Evolutionary conservation across 2,888 invertebrate species (phyloP).

Genomic region (Harpalus rufipes): DNA sequence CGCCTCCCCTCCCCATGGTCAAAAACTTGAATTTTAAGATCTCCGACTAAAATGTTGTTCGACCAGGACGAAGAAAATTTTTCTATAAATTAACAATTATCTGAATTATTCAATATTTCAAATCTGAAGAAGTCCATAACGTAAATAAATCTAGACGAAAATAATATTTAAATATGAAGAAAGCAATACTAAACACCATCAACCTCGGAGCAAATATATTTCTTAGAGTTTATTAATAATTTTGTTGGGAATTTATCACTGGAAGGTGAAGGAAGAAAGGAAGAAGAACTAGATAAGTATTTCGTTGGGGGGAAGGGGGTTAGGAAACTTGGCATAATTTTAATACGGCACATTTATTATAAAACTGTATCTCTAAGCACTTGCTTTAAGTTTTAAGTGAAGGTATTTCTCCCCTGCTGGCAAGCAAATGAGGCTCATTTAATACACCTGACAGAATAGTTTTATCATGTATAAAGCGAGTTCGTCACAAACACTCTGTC

Average conservation of each 20-base stretch:
- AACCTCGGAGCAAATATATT: background rate
- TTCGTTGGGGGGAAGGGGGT: conserved; percentile 22
- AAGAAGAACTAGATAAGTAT: conserved; percentile 37
- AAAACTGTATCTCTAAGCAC: conserved; percentile 57
- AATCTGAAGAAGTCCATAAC: conserved; percentile 7
- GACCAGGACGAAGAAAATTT: no score
- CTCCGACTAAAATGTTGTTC: no score
- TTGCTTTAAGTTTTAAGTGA: conserved; percentile 43
- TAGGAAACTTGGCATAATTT: conserved; percentile 47
- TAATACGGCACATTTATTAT: conserved; percentile 56
- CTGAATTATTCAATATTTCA: background rate
- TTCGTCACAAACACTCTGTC: conserved; percentile 22
- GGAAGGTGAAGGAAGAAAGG: background rate
- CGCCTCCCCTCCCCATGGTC: no score
- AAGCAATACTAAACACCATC: conserved; percentile 43
- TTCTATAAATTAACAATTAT: no score
- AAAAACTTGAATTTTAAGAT: no score
- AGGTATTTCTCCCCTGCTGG: conserved; percentile 24
- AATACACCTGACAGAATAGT: conserved; percentile 50
- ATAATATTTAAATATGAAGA: conserved; percentile 38
- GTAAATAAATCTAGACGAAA: conserved; percentile 1
- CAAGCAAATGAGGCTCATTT: conserved; percentile 53
- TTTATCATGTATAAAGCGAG: conserved; percentile 48
- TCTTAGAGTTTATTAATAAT: conserved; percentile 43
- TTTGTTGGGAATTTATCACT: conserved; percentile 27